Percentiles rank a stretch among this genome's conserved stretches.
Conservation (phyloP, 2,797 vertebrate genomes). For the Phalanger gymnotis region DNA sequence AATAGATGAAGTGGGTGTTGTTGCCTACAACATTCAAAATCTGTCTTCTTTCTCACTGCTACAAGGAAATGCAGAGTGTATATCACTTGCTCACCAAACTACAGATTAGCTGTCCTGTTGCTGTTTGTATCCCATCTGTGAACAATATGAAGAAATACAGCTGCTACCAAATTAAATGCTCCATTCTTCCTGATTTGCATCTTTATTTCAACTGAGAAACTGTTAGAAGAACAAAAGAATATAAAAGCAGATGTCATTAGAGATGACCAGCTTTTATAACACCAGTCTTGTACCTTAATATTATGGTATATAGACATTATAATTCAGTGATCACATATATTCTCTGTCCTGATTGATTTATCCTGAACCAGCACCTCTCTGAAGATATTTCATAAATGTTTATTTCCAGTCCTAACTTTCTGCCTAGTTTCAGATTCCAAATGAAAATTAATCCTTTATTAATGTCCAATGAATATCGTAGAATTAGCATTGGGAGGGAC, state of each 20-base stretch:
- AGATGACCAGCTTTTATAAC: slow-evolving; percentile 35
- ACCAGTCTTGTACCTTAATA: neutral
- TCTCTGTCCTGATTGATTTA: neutral
- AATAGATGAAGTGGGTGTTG: slow-evolving; percentile 30
- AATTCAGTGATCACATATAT: neutral
- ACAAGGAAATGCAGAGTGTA: slow-evolving; percentile 32
- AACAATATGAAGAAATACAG: slow-evolving; percentile 67
- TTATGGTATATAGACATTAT: neutral
- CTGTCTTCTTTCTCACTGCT: neutral
- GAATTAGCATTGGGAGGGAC: neutral
- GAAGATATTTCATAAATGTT: neutral
- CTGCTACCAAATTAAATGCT: slow-evolving; percentile 56
- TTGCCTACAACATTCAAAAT: slow-evolving; percentile 39
- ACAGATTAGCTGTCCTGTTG: slow-evolving; percentile 44
- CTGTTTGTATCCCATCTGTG: slow-evolving; percentile 61
- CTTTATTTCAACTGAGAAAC: slow-evolving; percentile 58
- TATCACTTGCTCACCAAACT: slow-evolving; percentile 44
- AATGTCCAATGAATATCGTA: neutral
- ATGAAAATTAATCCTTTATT: neutral
- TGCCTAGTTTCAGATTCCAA: neutral
- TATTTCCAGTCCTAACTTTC: neutral
- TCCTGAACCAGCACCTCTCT: neutral
- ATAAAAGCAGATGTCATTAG: slow-evolving; percentile 51
- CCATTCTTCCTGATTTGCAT: slow-evolving; percentile 55
- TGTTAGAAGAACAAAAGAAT: neutral